Percentiles rank a stretch among this genome's conserved stretches.
These are phyloP conservation scores for Thecophora atra DNA, from an alignment of 2,888 invertebrate species.

Conservation along the genomic window DNA sequence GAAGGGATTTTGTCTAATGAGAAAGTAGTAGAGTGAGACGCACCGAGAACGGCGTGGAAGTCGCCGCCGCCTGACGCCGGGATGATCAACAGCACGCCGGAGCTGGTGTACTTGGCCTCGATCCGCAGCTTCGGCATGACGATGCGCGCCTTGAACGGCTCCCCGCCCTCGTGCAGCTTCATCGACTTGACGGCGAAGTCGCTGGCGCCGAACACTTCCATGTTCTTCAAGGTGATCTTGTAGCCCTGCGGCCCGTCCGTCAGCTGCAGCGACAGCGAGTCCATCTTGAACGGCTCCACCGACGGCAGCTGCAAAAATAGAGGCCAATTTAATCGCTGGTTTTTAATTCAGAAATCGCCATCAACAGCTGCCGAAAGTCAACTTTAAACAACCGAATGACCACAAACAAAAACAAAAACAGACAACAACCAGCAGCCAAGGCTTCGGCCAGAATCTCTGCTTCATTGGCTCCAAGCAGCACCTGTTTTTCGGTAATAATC, in stretches of 20 bases:
- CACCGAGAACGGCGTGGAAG: conserved; percentile 73
- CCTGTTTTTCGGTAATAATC: not conserved
- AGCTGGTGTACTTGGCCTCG: conserved; percentile 74
- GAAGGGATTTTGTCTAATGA: not conserved
- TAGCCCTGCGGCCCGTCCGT: conserved; percentile 71
- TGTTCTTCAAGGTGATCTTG: conserved; percentile 70
- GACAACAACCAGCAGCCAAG: too few species aligned
- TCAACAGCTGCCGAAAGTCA: not conserved
- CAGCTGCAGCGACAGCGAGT: conserved; percentile 70
- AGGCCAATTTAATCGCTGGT: not conserved
- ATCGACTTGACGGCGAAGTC: conserved; percentile 71
- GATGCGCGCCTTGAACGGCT: conserved; percentile 74
- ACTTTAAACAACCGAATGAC: not conserved
- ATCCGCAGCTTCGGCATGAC: conserved; percentile 74
- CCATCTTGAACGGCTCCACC: conserved; percentile 74
- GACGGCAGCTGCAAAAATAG: conserved; percentile 68
- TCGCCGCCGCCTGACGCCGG: conserved; percentile 78
- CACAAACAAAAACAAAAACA: too few species aligned
- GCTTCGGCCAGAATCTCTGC: too few species aligned
- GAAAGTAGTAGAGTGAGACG: conserved; percentile 37
- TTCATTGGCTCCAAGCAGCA: not conserved
- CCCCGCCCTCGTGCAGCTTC: conserved; percentile 70
- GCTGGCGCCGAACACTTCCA: conserved; percentile 73
- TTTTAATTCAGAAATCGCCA: not conserved
- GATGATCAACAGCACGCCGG: conserved; percentile 75